A percentile compares a stretch with the other conserved stretches of the same genome.
phyloP scores from a whole-genome alignment of 2,888 invertebrate species.

The Spodoptera littoralis region DNA sequence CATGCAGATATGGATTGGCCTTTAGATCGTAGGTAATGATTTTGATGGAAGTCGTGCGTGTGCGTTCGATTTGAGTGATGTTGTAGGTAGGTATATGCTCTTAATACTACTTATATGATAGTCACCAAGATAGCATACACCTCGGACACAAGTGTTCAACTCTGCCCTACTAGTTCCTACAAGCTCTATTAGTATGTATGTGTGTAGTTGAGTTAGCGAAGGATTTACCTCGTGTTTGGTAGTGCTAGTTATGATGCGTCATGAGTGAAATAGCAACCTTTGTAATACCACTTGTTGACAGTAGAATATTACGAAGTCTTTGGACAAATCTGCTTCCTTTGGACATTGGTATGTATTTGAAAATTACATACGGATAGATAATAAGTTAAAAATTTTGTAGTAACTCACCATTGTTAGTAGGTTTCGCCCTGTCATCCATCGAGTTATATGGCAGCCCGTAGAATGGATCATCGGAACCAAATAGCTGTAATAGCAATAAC shows the following conservation, averaged over 20 bases:
- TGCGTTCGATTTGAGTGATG: conserved; percentile 44
- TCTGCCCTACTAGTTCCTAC: conserved; percentile 21
- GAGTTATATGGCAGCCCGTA: conserved; percentile 83
- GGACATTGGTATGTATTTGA: conserved; percentile 14
- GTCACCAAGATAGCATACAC: conserved; percentile 32
- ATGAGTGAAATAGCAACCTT: conserved; percentile 44
- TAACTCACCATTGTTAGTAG: conserved; percentile 78
- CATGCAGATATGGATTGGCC: conserved; percentile 49
- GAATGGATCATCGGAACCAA: conserved; percentile 86
- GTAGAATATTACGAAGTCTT: conserved; percentile 19
- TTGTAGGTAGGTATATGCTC: conserved; percentile 42
- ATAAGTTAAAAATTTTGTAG: background rate
- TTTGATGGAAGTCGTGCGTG: conserved; percentile 46
- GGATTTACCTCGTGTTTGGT: conserved; percentile 30
- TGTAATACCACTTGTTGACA: conserved; percentile 18
- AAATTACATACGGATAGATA: conserved; percentile 8
- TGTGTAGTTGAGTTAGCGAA: conserved; percentile 20
- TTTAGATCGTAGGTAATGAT: conserved; percentile 41
- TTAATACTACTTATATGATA: conserved; percentile 33
- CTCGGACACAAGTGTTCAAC: conserved; percentile 11
- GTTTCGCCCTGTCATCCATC: conserved; percentile 77
- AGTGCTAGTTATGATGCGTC: conserved; percentile 33
- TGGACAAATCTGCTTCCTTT: conserved; percentile 19
- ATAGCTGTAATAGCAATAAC: conserved; percentile 75
- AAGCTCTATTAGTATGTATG: conserved; percentile 40